Percentiles rank a stretch among this genome's conserved stretches.
Evolutionary conservation across 2,113 vertebrate genomes (phyloP).

Genomic region (Acrocephalus arundinaceus): DNA sequence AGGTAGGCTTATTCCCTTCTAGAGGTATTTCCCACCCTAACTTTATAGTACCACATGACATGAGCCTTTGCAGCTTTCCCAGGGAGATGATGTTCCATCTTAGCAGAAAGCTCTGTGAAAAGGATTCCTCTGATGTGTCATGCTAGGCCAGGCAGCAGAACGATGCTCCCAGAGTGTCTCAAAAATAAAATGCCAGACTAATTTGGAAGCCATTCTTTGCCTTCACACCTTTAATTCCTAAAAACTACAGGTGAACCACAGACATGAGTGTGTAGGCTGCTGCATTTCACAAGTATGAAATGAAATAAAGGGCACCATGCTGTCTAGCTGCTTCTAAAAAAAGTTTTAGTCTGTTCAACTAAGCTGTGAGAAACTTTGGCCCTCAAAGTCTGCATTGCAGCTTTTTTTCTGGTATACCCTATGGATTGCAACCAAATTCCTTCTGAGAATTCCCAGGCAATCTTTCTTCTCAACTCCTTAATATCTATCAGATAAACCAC

Average conservation of each 20-base stretch:
- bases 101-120: neutral
- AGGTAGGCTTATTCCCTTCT: neutral
- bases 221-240: neutral
- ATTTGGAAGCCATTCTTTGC: conserved; percentile 1
- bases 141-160: neutral
- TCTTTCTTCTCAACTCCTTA: neutral
- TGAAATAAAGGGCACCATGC: neutral
- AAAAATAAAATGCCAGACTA: conserved; percentile 19
- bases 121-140: conserved; percentile 23
- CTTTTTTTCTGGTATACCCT: neutral
- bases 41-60: neutral
- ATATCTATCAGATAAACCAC: neutral
- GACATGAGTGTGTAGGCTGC: neutral
- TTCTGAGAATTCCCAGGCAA: neutral
- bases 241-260: neutral
- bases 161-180: neutral
- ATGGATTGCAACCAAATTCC: neutral
- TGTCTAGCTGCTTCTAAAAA: neutral
- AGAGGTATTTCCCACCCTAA: neutral
- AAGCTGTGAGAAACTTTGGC: neutral
- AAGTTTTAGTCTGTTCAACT: neutral
- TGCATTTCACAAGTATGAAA: neutral
- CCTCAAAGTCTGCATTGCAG: neutral
- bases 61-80: neutral
- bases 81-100: neutral